Conservation (phyloP, 2,888 invertebrate species). For the Hemicrepidius hirtus region DNA sequence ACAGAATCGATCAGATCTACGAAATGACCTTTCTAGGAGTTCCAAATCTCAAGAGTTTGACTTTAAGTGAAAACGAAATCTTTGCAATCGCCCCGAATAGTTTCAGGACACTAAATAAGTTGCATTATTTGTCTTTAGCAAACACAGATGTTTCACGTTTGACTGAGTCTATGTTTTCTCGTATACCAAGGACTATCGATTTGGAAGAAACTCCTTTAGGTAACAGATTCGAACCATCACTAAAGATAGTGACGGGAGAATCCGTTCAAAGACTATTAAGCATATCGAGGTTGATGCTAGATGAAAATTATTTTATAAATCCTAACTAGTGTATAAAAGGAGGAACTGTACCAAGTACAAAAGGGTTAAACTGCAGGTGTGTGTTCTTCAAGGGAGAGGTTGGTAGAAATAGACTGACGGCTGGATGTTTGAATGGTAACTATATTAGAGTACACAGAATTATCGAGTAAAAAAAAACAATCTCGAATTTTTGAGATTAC, state of each 20-base stretch:
- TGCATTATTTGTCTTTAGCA: conserved; percentile 67
- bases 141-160: conserved; percentile 67
- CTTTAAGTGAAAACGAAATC: conserved; percentile 66
- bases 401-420: too few relatives aligned
- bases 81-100: conserved; percentile 63
- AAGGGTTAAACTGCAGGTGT: too few relatives aligned
- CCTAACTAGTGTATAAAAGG: not conserved
- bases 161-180: conserved; percentile 66
- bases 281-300: conserved; percentile 35
- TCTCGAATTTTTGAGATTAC: not conserved
- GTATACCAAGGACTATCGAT: conserved; percentile 66
- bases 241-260: conserved; percentile 65
- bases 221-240: conserved; percentile 66
- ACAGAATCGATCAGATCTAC: conserved; percentile 66
- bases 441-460: too few relatives aligned
- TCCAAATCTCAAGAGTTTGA: conserved; percentile 65
- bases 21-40: conserved; percentile 66
- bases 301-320: conserved; percentile 25
- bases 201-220: conserved; percentile 67
- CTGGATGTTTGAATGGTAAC: too few relatives aligned
- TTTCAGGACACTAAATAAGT: conserved; percentile 64
- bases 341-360: too few relatives aligned
- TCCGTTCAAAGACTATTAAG: conserved; percentile 61
- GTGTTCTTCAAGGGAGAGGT: too few relatives aligned
- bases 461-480: too few relatives aligned